Percentiles rank a stretch among this genome's conserved stretches.
Conservation (phyloP, 2,113 vertebrate species). For the Telmatochromis sp. region DNA sequence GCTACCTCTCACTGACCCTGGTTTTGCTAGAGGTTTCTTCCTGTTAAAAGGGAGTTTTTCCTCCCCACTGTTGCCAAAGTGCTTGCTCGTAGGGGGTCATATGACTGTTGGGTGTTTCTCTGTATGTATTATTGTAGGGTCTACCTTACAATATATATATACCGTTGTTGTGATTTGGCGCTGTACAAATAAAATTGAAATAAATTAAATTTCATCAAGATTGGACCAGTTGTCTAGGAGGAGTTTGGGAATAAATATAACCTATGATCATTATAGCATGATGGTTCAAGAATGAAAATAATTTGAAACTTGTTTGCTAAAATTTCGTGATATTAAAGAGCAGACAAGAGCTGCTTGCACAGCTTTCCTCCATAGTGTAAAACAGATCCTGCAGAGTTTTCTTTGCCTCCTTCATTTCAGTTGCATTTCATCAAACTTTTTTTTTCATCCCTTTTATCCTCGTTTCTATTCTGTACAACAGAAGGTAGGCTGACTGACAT, state of each 20-base stretch:
- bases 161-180: background rate
- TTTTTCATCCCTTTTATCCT: background rate
- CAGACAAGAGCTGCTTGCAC: background rate
- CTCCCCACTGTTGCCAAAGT: background rate
- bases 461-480: background rate
- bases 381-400: background rate
- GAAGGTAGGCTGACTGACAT: background rate
- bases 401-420: background rate
- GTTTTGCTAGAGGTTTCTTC: background rate
- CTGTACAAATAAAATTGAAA: background rate
- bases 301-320: background rate
- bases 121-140: background rate
- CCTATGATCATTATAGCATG: background rate
- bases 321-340: background rate
- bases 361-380: background rate
- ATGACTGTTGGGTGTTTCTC: rapidly evolving
- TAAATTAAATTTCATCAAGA: rapidly evolving
- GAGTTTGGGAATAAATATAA: background rate
- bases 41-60: background rate
- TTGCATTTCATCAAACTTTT: background rate
- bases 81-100: background rate
- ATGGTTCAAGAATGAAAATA: background rate
- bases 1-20: background rate
- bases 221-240: background rate
- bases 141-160: background rate